A percentile compares a stretch with the other conserved stretches of the same genome.
phyloP scores from a whole-genome alignment of 2,888 invertebrate genomes.

The Chelonus formosanus region DNA sequence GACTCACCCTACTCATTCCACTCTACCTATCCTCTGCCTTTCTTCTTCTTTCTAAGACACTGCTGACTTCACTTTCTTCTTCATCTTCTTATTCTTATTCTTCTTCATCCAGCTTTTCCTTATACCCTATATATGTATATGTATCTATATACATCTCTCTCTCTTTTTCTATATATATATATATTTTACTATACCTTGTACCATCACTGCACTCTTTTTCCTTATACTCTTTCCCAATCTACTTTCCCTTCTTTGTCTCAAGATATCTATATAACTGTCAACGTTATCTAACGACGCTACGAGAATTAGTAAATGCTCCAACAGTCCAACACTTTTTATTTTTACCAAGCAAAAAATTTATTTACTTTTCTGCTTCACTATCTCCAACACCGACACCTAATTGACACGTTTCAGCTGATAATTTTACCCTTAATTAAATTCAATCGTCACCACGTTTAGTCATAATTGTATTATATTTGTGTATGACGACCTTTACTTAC shows the following conservation, averaged over 20 bases:
- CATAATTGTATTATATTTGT: too few relatives aligned
- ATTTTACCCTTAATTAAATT: conserved; percentile 1
- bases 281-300: conserved; percentile 59
- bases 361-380: too few relatives aligned
- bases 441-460: background rate
- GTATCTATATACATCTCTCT: background rate
- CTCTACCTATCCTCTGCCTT: conserved; percentile 29
- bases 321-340: conserved; percentile 13
- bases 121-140: conserved; percentile 1
- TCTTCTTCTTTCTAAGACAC: conserved; percentile 31
- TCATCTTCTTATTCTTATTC: conserved; percentile 16
- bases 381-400: conserved; percentile 6
- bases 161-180: too few relatives aligned
- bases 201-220: background rate
- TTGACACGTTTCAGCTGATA: conserved; percentile 11
- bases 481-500: too few relatives aligned
- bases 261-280: conserved; percentile 16
- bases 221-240: too few relatives aligned
- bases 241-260: background rate
- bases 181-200: too few relatives aligned
- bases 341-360: background rate
- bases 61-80: conserved; percentile 28
- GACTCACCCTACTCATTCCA: conserved; percentile 23
- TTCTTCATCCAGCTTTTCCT: conserved; percentile 5
- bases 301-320: conserved; percentile 57